phyloP scores from a whole-genome alignment of 2,888 invertebrate species.

The Agonum fuliginosum region DNA sequence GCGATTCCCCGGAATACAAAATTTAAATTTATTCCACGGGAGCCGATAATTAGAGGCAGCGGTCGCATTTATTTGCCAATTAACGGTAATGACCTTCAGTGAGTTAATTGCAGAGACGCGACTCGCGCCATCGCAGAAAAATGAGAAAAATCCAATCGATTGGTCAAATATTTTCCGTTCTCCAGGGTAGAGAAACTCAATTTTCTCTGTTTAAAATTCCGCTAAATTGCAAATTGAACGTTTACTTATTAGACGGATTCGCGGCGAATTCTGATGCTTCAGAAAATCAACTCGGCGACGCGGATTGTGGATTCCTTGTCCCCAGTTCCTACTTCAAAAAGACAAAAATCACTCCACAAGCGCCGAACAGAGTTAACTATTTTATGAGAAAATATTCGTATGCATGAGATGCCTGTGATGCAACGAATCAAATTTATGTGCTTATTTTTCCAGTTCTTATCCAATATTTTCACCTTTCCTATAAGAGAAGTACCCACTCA shows the following conservation, averaged over 20 bases:
- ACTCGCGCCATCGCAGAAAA: constrained; percentile 31
- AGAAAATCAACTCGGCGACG: not conserved
- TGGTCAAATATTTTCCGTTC: constrained; percentile 56
- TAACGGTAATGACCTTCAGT: constrained; percentile 58
- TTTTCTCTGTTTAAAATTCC: constrained; percentile 55
- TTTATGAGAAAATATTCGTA: too few relatives aligned
- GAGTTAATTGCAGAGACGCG: constrained; percentile 50
- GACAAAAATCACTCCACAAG: too few relatives aligned
- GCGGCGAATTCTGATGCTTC: not conserved
- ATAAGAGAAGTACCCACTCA: too few relatives aligned
- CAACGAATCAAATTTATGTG: too few relatives aligned
- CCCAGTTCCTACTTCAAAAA: not conserved
- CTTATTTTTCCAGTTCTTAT: too few relatives aligned
- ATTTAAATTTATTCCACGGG: constrained; percentile 52
- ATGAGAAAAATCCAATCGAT: constrained; percentile 57
- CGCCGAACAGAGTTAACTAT: too few relatives aligned
- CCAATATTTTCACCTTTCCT: too few relatives aligned
- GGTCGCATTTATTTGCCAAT: constrained; percentile 59
- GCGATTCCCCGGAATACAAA: constrained; percentile 43
- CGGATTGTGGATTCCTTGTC: not conserved
- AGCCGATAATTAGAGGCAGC: constrained; percentile 51
- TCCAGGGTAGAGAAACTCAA: constrained; percentile 41
- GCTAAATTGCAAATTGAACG: constrained; percentile 52
- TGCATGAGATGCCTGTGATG: too few relatives aligned
- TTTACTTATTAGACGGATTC: constrained; percentile 43